Evolutionary conservation across 2,797 vertebrate genomes (phyloP), one percentile per base, ranked within the genome.

Genomic region (Pangasius djambal): DNA sequence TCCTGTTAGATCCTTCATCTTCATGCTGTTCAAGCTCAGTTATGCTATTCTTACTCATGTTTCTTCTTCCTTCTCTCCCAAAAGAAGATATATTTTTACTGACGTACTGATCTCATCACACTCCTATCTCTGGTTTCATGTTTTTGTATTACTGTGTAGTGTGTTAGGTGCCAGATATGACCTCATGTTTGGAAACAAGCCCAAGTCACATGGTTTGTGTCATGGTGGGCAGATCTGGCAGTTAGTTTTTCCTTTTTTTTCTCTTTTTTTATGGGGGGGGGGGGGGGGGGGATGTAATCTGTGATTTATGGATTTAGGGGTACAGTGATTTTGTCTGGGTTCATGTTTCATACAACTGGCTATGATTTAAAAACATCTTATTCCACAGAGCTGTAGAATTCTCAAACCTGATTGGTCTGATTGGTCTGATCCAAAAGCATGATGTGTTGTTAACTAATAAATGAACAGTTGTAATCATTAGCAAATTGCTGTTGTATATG

Each of bases 221-320:
- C 65, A 81, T 79, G 10, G 63, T 70, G 50, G 70, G 52, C 28
- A 78, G 77, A 57, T 15, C n/a, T 31, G 84, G 34, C 48, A 72
- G 75, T 12, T 72, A 10, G 28, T 31, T 31, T 13, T 28, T 77
- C 4, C 4, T 75, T 28, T 12, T n/a, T 25, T 25, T 12, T 9
- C 22, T 31, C 22, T 34, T 18, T 6, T 34, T 50, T n/a, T n/a
- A 1, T n/a, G 12, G 6, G 63, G 44, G 8, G 3, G 6, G 0
- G 7, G 16, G 3, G 6, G 0, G 7, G 5, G 57, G 44, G 81
- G 83, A 48, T 44, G 44, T 40, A 86, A 18, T 87, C 69, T 69
- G 37, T 91, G 88, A 7, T 83, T 31, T 59, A 8, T 93, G 74
- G 91, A 94, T 94, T 94, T 89, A 94, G 89, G 89, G 89, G 59